Evolutionary conservation across 2,888 invertebrate species (phyloP), one percentile per base, ranked within the genome.

Genomic region (Pollenia labialis): DNA sequence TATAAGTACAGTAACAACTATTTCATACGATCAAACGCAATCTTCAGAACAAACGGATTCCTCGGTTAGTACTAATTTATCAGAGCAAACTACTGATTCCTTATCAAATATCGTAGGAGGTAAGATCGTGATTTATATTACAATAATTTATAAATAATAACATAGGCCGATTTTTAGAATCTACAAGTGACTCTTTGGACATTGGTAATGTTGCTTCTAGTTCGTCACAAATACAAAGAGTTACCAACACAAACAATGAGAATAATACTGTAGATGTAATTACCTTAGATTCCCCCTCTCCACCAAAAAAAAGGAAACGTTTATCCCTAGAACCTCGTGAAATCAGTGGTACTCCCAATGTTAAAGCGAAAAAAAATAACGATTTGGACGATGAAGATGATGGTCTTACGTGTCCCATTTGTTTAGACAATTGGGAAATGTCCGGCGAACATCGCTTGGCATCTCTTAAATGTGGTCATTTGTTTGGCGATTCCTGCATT

Each of bases 391-490:
- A 93, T n/a, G 95, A 95, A 2, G 95, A 95, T 62, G 96, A 96
- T 69, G 96, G 96, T 0, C 95, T 95, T 90, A 94, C 95, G 0
- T 99, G 99, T 90, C 95, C 98, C 0, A 98, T 99, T 88, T 99
- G 99, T 91, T 94, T 98, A 88, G 98, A 98, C 79, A 93, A 95
- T 3, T 99, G 98, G 97, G 97, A 96, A 4, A 97, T 96, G 91
- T 95, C 96, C 0, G 99, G 98, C 0, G 95, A 95, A 0, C 99
- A 99, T 92, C 94, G 98, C 75, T 93, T 99, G 3, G 96, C 96
- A n/a, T 96, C 97, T 0, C 93, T 99, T 10, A 96, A 96, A 90
- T 99, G 99, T 93, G 99, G 99, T 0, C 99, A 99, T 93, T 93
- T 99, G 9, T 99, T 98, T 93, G 99, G 99, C 0, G 93, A 95